A percentile compares a stretch with the other conserved stretches of the same genome.
Conservation (phyloP, 2,797 vertebrate species). For the Gymnoscopelus microlampas region DNA sequence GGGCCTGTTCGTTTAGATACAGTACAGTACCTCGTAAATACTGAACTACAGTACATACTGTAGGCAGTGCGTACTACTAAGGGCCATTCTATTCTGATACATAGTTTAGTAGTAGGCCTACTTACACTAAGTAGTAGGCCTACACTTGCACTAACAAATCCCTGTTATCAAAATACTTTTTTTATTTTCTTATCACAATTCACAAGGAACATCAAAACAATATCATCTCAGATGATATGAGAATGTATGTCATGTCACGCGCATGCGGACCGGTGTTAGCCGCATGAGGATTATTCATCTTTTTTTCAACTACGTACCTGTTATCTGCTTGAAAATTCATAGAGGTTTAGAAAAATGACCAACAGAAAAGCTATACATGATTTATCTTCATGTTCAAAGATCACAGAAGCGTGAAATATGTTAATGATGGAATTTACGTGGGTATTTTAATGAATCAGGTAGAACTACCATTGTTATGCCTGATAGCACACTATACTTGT, state of each 20-base stretch:
- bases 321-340: not conserved
- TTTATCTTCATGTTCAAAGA: constrained; percentile 8
- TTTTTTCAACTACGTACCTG: not conserved
- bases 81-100: constrained; percentile 1
- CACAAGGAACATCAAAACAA: constrained; percentile 19
- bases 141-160: constrained; percentile 14
- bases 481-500: no score
- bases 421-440: constrained; percentile 17
- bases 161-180: not conserved
- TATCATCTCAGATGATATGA: constrained; percentile 14
- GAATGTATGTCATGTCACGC: not conserved
- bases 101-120: constrained; percentile 4
- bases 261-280: not conserved
- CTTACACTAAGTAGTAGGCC: not conserved
- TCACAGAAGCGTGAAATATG: not conserved
- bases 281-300: constrained; percentile 2
- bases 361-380: not conserved
- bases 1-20: constrained; percentile 35
- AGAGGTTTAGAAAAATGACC: constrained; percentile 1
- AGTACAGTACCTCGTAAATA: constrained; percentile 36
- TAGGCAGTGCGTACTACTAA: constrained; percentile 34
- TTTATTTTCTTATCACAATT: not conserved
- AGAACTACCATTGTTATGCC: constrained; percentile 7
- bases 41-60: constrained; percentile 51
- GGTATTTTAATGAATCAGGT: not conserved